Base-by-base conservation (phyloP, 2,113 vertebrate genomes). In the Crotophaga sulcirostris region DNA sequence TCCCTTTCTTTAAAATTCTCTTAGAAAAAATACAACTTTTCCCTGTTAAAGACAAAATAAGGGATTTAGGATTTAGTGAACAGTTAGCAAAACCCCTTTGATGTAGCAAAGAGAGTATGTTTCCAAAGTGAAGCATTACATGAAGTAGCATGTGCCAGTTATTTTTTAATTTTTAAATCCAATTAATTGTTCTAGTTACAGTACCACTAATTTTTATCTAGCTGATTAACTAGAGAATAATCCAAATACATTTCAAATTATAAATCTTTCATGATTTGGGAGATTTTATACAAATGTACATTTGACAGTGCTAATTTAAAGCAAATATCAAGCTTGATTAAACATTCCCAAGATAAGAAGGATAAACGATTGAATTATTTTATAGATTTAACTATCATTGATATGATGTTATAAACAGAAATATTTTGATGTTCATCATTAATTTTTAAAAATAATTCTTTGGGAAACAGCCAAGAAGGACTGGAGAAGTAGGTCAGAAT, bases 231-330 rank as follows among this genome's bases (percentile, higher is more conserved):
- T 98, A 96, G 89, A 97, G 98, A 98, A 98, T 99, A 99, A 98
- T 98, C 98, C 98, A 99, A 99, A 99, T 98, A 98, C 97, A 98
- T 99, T 99, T 98, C 96, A 98, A 98, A 98, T 98, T 98, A 99
- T 99, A 98, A 99, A 99, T 99, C 98, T 99, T 99, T 99, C 98
- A 99, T 99, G 99, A 99, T 99, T 98, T 98, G 96, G 98, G 99
- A 98, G 98, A 99, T 98, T 99, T 99, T 98, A 98, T 98, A 99
- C 98, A 99, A 99, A 99, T 98, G 98, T 98, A 98, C 98, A 98
- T 98, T 99, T 98, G 98, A 98, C 98, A 97, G 98, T 98, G 98
- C 98, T 99, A 99, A 99, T 99, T 99, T 99, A 99, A 99, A 99
- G 99, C 98, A 99, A 99, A 99, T 99, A 99, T 97, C 96, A 98